phyloP scores from a whole-genome alignment of 2,113 vertebrate genomes.

The Xyliphius kryptos region DNA sequence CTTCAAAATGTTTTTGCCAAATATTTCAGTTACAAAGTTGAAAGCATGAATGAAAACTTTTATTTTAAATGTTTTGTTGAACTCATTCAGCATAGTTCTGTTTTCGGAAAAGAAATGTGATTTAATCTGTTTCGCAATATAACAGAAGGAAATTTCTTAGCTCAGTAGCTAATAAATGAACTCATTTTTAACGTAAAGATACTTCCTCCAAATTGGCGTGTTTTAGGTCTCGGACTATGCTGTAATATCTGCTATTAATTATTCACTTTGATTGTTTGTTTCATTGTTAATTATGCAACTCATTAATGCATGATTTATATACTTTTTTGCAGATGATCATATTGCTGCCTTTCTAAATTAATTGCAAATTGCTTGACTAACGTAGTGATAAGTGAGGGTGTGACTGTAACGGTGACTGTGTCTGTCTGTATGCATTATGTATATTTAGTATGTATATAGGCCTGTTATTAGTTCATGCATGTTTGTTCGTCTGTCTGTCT shows the following conservation, averaged over 20 bases:
- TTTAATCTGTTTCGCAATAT: too few relatives aligned
- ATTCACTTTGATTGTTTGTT: too few relatives aligned
- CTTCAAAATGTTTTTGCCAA: conserved; percentile 11
- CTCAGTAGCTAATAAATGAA: not conserved
- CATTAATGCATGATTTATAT: conserved; percentile 4
- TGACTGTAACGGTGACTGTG: conserved; percentile 29
- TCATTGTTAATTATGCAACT: too few relatives aligned
- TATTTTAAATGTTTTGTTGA: conserved; percentile 7
- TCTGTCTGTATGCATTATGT: conserved; percentile 14
- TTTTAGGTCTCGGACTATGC: conserved; percentile 11
- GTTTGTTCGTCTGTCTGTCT: not conserved
- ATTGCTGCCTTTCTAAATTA: conserved; percentile 34
- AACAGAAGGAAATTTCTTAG: not conserved
- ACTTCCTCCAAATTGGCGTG: conserved; percentile 14
- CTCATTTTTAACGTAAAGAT: not conserved
- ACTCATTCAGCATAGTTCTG: conserved; percentile 31
- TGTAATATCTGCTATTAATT: conserved; percentile 23
- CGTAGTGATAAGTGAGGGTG: conserved; percentile 31
- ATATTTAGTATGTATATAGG: too few relatives aligned
- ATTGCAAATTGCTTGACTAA: conserved; percentile 33
- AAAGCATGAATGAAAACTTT: conserved; percentile 18
- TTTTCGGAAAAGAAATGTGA: too few relatives aligned
- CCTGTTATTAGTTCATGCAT: too few relatives aligned
- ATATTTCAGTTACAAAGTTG: conserved; percentile 8
- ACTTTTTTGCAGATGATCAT: conserved; percentile 38